phyloP scores from a whole-genome alignment of 2,113 vertebrate species.

The Egretta garzetta region DNA sequence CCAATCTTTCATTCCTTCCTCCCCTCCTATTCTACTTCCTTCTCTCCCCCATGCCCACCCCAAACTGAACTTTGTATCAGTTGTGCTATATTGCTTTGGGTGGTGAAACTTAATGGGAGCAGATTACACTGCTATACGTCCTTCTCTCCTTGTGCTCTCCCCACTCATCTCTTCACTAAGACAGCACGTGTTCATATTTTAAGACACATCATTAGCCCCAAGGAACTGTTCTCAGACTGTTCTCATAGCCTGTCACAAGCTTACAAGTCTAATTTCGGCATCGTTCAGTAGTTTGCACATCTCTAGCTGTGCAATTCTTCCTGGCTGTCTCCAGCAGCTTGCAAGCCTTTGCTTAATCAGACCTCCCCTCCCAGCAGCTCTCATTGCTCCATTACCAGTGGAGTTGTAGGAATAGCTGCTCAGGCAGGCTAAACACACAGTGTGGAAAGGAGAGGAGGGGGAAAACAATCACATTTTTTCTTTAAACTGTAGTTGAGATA shows the following conservation, averaged over 20 bases:
- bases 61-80: not conserved
- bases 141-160: not conserved
- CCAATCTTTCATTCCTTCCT: not conserved
- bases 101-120: not conserved
- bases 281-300: not conserved
- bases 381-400: not conserved
- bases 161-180: not conserved
- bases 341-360: not conserved
- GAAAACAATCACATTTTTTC: not conserved
- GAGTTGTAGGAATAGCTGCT: not conserved
- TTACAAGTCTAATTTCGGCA: not conserved
- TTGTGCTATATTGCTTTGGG: not conserved
- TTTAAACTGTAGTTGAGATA: conserved; percentile 25
- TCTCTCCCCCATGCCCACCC: not conserved
- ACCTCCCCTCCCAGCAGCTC: conserved; percentile 27
- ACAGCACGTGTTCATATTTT: not conserved
- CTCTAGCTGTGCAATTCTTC: conserved; percentile 1
- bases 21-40: not conserved
- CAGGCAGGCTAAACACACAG: not conserved
- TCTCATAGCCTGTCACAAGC: not conserved
- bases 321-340: not conserved
- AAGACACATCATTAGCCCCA: not conserved
- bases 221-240: not conserved
- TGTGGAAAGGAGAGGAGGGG: not conserved
- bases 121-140: not conserved